phyloP scores from a whole-genome alignment of 1,140 invertebrate genomes.

The Ostrea denselamellosa region DNA sequence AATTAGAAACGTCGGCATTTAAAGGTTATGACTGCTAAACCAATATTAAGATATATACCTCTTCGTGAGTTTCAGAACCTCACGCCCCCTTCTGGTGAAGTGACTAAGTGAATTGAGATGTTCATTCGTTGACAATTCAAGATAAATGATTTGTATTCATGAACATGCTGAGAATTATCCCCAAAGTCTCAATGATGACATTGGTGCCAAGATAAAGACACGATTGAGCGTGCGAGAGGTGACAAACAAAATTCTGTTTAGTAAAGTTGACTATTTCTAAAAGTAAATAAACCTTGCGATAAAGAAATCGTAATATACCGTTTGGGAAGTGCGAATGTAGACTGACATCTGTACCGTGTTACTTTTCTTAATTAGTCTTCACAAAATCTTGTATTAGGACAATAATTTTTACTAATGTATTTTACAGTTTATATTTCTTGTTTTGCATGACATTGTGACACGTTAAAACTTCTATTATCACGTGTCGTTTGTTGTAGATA shows the following conservation, averaged over 20 bases:
- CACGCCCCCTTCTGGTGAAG: not conserved
- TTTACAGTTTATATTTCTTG: not conserved
- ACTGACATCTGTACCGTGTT: no score
- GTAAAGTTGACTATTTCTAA: not conserved
- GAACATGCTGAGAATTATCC: slow-evolving; percentile 20
- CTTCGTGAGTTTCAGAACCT: not conserved
- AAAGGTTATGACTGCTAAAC: not conserved
- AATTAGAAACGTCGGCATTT: slow-evolving; percentile 22
- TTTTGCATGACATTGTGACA: not conserved
- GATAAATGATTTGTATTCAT: slow-evolving; percentile 9
- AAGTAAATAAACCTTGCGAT: no score
- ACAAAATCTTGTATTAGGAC: no score
- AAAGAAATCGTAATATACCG: no score
- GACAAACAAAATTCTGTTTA: not conserved
- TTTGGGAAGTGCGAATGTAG: no score
- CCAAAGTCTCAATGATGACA: not conserved
- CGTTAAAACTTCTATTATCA: not conserved
- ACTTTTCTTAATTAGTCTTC: no score
- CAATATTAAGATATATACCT: slow-evolving; percentile 17
- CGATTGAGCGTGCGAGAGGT: not conserved
- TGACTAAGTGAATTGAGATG: slow-evolving; percentile 25
- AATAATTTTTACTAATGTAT: no score
- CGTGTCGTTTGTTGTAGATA: slow-evolving; percentile 25
- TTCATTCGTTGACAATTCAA: not conserved
- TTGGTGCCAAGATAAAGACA: not conserved